A percentile compares a stretch with the other conserved stretches of the same genome.
Conservation (phyloP, 2,113 vertebrate species). For the Patagioenas fasciata region DNA sequence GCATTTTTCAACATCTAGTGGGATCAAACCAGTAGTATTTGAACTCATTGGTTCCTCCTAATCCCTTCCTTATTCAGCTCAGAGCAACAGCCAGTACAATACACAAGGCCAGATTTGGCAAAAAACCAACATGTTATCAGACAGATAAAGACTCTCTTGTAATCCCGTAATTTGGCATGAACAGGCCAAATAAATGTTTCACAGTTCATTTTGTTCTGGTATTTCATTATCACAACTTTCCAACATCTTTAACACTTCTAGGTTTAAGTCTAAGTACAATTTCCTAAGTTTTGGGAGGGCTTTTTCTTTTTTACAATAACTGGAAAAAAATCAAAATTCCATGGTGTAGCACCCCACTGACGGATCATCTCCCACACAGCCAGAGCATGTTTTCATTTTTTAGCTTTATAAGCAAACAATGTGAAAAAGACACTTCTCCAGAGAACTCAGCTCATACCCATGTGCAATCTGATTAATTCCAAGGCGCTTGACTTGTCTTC, state of each 20-base stretch:
- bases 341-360: neutral
- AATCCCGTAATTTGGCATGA: neutral
- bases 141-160: neutral
- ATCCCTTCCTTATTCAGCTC: neutral
- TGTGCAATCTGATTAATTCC: neutral
- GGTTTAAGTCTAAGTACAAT: neutral
- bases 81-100: neutral
- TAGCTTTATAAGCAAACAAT: neutral
- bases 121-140: neutral
- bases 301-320: neutral
- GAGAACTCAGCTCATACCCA: neutral
- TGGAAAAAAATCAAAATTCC: neutral
- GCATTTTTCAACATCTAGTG: neutral
- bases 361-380: neutral
- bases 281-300: neutral
- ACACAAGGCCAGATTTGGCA: neutral
- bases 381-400: neutral
- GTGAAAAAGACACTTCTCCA: neutral
- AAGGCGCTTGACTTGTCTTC: neutral
- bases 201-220: neutral
- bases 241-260: neutral
- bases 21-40: neutral
- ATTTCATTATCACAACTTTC: neutral
- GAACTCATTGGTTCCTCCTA: neutral
- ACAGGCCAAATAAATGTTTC: neutral